phyloP scores from a whole-genome alignment of 2,113 vertebrate genomes.

The Scophthalmus maximus region DNA sequence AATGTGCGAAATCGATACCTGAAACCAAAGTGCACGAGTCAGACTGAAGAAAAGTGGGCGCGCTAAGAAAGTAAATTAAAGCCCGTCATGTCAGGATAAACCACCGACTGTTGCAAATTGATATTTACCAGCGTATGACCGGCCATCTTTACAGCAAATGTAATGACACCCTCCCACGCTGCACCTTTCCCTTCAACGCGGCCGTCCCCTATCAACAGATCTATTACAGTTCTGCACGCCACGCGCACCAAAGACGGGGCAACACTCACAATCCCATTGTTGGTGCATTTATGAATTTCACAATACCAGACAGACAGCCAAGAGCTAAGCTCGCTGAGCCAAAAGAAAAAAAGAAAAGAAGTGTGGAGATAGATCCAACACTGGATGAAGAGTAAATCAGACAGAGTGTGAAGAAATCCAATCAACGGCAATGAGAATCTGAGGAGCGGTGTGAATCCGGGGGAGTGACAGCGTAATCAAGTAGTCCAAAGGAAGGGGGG shows the following conservation, averaged over 20 bases:
- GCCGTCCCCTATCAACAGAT: constrained; percentile 41
- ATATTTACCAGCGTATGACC: constrained; percentile 14
- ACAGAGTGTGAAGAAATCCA: constrained; percentile 24
- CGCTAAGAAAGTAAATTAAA: constrained; percentile 55
- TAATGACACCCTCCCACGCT: constrained; percentile 11
- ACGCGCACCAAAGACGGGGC: constrained; percentile 18
- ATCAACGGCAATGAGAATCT: constrained; percentile 29
- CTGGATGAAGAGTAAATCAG: no score
- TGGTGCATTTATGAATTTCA: constrained; percentile 44
- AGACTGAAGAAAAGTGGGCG: constrained; percentile 39
- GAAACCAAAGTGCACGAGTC: constrained; percentile 59
- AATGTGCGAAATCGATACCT: constrained; percentile 61
- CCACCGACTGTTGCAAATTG: constrained; percentile 33
- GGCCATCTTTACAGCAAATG: background rate
- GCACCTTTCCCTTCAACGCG: background rate
- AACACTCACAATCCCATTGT: constrained; percentile 43
- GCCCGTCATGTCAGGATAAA: constrained; percentile 53
- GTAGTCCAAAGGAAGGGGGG: constrained; percentile 18
- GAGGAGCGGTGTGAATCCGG: background rate
- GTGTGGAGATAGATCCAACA: no score
- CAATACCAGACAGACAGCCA: constrained; percentile 18
- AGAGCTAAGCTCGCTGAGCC: constrained; percentile 22
- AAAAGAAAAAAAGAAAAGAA: no score
- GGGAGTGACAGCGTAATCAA: constrained; percentile 29
- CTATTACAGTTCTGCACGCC: constrained; percentile 15